phyloP scores from a whole-genome alignment of 2,797 vertebrate genomes.

The Xyrichtys novacula region DNA sequence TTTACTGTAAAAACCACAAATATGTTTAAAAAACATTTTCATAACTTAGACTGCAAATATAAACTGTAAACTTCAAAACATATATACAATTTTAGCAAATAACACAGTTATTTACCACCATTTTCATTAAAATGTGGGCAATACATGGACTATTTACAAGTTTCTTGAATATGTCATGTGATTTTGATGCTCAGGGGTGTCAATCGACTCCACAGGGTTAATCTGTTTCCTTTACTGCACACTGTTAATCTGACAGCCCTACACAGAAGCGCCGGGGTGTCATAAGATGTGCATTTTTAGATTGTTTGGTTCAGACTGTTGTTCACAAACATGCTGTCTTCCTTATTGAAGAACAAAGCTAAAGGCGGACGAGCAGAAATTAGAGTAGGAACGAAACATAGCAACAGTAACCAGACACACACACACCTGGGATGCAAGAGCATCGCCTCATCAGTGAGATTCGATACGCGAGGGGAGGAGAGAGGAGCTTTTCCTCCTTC shows the following conservation, averaged over 20 bases:
- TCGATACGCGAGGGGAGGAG: slow-evolving; percentile 38
- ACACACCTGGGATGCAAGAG: slow-evolving; percentile 45
- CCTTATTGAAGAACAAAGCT: background rate
- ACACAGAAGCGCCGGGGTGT: background rate
- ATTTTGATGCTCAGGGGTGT: no score
- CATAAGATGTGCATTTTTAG: background rate
- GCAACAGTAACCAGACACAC: slow-evolving; percentile 42
- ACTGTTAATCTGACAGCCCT: background rate
- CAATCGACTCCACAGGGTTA: no score
- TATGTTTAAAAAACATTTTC: no score
- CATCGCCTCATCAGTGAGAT: slow-evolving; percentile 62
- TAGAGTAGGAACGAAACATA: slow-evolving; percentile 3
- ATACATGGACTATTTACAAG: no score
- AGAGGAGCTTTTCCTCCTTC: slow-evolving; percentile 40
- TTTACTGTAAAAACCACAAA: no score
- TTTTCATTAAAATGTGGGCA: no score
- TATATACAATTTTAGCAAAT: no score
- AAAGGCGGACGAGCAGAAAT: background rate
- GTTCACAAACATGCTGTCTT: background rate
- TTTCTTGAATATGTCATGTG: no score
- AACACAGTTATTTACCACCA: no score
- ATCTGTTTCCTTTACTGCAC: no score
- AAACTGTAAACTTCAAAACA: no score
- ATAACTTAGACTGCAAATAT: no score
- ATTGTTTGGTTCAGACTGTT: background rate